Percentiles rank a stretch among this genome's conserved stretches.
Evolutionary conservation across 2,113 vertebrate genomes (phyloP).

Genomic region (Sapayoa aenigma): DNA sequence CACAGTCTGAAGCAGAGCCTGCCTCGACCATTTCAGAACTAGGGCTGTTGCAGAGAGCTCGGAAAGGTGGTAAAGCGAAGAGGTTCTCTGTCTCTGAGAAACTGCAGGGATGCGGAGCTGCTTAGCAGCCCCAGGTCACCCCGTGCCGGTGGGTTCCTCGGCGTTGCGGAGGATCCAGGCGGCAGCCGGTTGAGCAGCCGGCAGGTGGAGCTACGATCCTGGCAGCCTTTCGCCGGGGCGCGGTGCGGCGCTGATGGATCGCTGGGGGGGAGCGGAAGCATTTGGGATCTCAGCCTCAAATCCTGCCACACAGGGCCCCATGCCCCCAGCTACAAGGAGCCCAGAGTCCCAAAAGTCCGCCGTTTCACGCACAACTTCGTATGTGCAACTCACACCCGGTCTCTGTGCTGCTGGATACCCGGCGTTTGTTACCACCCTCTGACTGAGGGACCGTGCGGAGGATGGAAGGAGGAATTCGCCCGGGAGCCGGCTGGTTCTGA

Average conservation of each 20-base stretch:
- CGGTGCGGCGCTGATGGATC: rapidly evolving
- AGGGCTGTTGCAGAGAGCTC: too few relatives aligned
- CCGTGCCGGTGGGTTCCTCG: rapidly evolving
- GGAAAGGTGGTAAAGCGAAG: neutral
- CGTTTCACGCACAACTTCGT: neutral
- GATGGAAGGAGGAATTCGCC: neutral
- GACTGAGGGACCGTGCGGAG: rapidly evolving
- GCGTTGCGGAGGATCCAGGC: rapidly evolving
- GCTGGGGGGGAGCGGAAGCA: rapidly evolving
- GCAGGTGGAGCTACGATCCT: neutral
- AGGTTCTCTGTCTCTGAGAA: too few relatives aligned
- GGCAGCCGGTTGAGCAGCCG: neutral
- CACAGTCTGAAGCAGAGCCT: rapidly evolving
- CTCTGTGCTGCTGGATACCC: neutral
- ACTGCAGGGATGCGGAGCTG: neutral
- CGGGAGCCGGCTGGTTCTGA: neutral
- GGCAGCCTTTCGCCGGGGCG: rapidly evolving
- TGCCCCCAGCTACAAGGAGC: neutral
- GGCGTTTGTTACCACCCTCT: rapidly evolving
- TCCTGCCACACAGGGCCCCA: neutral
- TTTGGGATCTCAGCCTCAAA: neutral
- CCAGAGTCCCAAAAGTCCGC: neutral
- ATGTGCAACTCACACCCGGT: neutral
- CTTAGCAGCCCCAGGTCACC: neutral
- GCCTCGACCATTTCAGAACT: neutral